phyloP scores from a whole-genome alignment of 2,888 invertebrate species.

The Cacoxenus indagator region DNA sequence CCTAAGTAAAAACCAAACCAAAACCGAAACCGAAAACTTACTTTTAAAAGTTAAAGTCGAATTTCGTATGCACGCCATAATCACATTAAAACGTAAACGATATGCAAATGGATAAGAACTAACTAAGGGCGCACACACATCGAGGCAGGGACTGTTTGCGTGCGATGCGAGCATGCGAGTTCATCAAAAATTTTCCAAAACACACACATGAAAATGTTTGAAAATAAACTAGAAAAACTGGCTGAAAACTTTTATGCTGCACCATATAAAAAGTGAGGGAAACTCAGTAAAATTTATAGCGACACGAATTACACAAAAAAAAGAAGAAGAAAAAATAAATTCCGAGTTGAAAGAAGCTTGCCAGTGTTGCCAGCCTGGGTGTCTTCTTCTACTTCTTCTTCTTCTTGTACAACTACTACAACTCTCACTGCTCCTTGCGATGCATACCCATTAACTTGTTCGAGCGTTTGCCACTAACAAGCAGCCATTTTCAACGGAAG shows the following conservation, averaged over 20 bases:
- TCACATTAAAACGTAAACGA: slow-evolving; percentile 63
- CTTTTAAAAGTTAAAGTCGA: slow-evolving; percentile 49
- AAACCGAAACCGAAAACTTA: slow-evolving; percentile 33
- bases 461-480: slow-evolving; percentile 4
- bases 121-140: slow-evolving; percentile 20
- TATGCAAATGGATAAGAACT: slow-evolving; percentile 60
- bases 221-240: slow-evolving; percentile 6
- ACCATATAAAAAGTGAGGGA: slow-evolving; percentile 29
- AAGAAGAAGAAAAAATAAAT: not conserved
- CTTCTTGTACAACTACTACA: not conserved
- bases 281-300: slow-evolving; percentile 20
- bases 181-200: slow-evolving; percentile 55
- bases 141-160: not conserved
- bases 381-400: not conserved
- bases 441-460: slow-evolving; percentile 9
- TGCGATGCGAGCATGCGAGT: slow-evolving; percentile 27
- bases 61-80: slow-evolving; percentile 62
- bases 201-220: not conserved
- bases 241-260: not conserved
- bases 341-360: slow-evolving; percentile 1
- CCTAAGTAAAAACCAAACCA: slow-evolving; percentile 33
- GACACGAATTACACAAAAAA: not conserved
- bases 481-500: slow-evolving; percentile 14
- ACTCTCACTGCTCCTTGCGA: not conserved
- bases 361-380: not conserved